Evolutionary conservation across 2,113 vertebrate genomes (phyloP), one percentile per base, ranked within the genome.

Genomic region (Hucho hucho): DNA sequence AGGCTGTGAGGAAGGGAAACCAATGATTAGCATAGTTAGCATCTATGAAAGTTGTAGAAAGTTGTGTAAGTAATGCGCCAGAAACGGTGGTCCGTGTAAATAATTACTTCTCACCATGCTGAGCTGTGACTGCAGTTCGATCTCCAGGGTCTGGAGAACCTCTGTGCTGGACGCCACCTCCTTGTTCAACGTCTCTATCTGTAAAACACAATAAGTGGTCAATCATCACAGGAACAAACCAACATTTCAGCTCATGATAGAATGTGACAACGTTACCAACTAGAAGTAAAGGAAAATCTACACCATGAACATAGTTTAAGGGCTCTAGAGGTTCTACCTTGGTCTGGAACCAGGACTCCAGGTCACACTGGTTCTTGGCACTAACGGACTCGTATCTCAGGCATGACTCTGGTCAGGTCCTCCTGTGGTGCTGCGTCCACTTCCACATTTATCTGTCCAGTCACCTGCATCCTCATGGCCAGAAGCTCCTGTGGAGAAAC

Each of bases 51-150:
- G 32, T 7, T 37, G 32, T 9, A 37, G 32, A 37, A 37, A 37
- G 32, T 58, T 58, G 6, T n/a, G 20, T 58, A n/a, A 4, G 9
- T 63, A 63, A n/a, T 22, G n/a, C 1, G 6, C 18, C 18, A 1
- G 9, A 7, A n/a, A 11, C 1, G 24, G 59, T 22, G 5, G 59
- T 63, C n/a, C 1, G 4, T 25, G 32, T 2, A 26, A 28, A 24
- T 12, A 1, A 13, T 64, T 24, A 26, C 0, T n/a, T n/a, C 85
- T 90, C 90, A 98, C 97, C 94, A 94, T 94, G 88, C 94, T 96
- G 1, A 94, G 90, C 77, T 95, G 95, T 64, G 95, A 94, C 76
- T 98, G 96, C 0, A 96, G 87, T 0, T 96, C 95, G 4, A 96
- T 94, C 75, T 98, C 93, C 90, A 97, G 79, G 0, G 90, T 86